Evolutionary conservation across 2,113 vertebrate genomes (phyloP), one percentile per base, ranked within the genome.

Genomic region (Lophotis ruficrista): DNA sequence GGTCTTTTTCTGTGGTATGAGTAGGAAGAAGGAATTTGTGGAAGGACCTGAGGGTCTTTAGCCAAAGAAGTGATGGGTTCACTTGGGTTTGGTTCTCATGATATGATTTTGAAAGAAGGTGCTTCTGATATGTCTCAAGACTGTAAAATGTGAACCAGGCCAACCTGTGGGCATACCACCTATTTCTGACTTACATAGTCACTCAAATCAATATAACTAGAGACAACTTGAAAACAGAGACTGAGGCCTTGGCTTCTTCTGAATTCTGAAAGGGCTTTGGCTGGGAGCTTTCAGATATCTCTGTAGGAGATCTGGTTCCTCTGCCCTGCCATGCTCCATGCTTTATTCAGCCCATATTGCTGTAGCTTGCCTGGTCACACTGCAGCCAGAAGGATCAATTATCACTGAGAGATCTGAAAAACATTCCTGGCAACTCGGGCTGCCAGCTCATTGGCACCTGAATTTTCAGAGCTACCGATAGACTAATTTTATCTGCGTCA

Each of bases 81-180:
- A n/a, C 1, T 0, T 62, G n/a, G 5, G 1, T 77, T 87, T 87
- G n/a, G 43, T 68, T 72, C 41, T 76, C 5, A 4, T 38, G 28
- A 23, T 75, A 4, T 18, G 7, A 27, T 78, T 77, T 83, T 64
- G 35, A 68, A 13, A 65, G 48, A 85, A 80, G 3, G 8, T 76
- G 8, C 21, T 93, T 79, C 48, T 75, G 30, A 9, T 81, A 35
- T 2, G 1, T 47, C 10, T 87, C 51, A 50, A 43, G 24, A 35
- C 19, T 48, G 8, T 57, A 69, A 78, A 69, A 90, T 35, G 19
- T 11, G 54, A 92, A 5, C 33, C 30, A 78, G 37, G 5, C 14
- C 57, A 62, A 23, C 3, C 6, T 53, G 37, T 6, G 6, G 21
- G 28, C 2, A 2, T 57, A 8, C 8, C 1, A 2, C 7, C 1